Evolutionary conservation across 2,113 vertebrate genomes (phyloP).

Genomic region (Redunca redunca): DNA sequence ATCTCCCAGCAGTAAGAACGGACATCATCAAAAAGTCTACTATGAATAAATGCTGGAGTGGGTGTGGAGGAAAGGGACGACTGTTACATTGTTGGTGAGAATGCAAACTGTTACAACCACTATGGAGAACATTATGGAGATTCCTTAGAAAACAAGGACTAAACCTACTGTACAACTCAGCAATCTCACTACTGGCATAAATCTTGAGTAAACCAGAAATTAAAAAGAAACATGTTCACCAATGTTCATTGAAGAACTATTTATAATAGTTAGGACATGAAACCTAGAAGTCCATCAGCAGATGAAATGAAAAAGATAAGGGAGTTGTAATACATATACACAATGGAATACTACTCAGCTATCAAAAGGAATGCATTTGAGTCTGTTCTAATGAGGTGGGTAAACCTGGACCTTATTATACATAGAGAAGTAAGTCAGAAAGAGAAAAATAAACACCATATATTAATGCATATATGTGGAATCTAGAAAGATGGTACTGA

Average conservation of each 20-base stretch:
- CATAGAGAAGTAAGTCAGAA: neutral
- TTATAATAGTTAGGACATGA: neutral
- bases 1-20: neutral
- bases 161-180: neutral
- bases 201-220: neutral
- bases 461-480: neutral
- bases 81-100: neutral
- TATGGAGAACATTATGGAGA: neutral
- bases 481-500: neutral
- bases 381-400: neutral
- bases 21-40: neutral
- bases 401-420: neutral
- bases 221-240: neutral
- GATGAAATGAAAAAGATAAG: neutral
- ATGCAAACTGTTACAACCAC: neutral
- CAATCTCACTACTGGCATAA: neutral
- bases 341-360: neutral
- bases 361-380: neutral
- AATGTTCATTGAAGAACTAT: neutral
- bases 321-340: neutral
- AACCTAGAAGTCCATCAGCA: neutral
- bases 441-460: neutral
- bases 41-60: neutral
- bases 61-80: neutral
- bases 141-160: neutral